A percentile compares a stretch with the other conserved stretches of the same genome.
These are phyloP conservation scores for Styela plicata DNA, from an alignment of 23 tunicate genomes.

Conservation along the genomic window DNA sequence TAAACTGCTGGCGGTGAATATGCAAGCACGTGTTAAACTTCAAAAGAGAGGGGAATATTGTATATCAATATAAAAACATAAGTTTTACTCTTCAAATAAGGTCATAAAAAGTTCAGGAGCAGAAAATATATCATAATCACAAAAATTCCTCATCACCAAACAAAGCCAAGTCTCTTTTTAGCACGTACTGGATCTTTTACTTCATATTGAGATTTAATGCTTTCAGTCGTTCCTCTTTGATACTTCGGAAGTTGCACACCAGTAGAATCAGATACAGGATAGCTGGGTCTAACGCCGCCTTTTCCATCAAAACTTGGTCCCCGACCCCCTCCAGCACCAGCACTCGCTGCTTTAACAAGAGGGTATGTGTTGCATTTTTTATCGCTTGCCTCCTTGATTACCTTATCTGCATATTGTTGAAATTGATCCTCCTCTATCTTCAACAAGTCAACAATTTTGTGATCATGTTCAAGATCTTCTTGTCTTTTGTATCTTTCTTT, in stretches of 20 bases:
- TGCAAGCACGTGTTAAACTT: too few relatives aligned
- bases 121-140: too few relatives aligned
- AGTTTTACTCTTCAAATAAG: too few relatives aligned
- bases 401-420: constrained; percentile 71
- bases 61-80: too few relatives aligned
- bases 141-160: too few relatives aligned
- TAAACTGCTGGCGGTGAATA: too few relatives aligned
- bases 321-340: constrained; percentile 85
- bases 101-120: too few relatives aligned
- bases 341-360: constrained; percentile 60
- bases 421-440: constrained; percentile 76
- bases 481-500: constrained; percentile 62
- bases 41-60: too few relatives aligned
- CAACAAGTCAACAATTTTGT: constrained; percentile 40
- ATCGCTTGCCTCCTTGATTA: constrained; percentile 65
- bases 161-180: constrained; percentile 82
- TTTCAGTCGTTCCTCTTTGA: constrained; percentile 63
- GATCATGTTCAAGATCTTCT: constrained; percentile 31
- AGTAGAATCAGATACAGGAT: constrained; percentile 70
- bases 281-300: constrained; percentile 85
- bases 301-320: constrained; percentile 82
- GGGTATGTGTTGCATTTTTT: constrained; percentile 78
- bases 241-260: constrained; percentile 68
- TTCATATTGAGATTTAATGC: constrained; percentile 66
- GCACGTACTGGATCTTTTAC: constrained; percentile 55